Percentiles rank a stretch among this genome's conserved stretches.
Conservation (phyloP, 2,888 invertebrate genomes). For the Peribatodes rhomboidaria region DNA sequence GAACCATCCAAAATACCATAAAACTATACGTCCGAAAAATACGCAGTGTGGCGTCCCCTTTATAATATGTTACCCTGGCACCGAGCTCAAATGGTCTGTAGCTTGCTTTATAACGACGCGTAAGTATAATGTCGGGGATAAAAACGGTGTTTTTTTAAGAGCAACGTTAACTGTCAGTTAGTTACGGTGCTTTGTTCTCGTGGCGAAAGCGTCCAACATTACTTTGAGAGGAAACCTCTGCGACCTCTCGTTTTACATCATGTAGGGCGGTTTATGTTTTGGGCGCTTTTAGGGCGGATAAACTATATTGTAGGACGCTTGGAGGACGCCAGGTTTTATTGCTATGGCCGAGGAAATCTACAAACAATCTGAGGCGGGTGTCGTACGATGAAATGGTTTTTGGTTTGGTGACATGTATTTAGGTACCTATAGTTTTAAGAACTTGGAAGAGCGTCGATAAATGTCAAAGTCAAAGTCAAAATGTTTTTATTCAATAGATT, state of each 20-base stretch:
- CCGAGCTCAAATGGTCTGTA: constrained; percentile 68
- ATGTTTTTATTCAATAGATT: too few relatives aligned
- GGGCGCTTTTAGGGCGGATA: constrained; percentile 29
- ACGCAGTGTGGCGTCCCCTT: constrained; percentile 53
- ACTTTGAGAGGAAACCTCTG: constrained; percentile 32
- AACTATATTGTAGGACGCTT: constrained; percentile 18
- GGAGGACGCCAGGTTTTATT: constrained; percentile 13
- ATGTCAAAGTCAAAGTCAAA: too few relatives aligned
- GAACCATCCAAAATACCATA: not conserved
- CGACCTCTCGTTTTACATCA: constrained; percentile 36
- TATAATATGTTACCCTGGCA: constrained; percentile 66
- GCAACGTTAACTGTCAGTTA: constrained; percentile 55
- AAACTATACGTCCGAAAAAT: constrained; percentile 23
- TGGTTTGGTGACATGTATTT: not conserved
- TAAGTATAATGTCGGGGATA: constrained; percentile 58
- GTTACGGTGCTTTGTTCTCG: constrained; percentile 48
- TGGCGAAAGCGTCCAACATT: constrained; percentile 37
- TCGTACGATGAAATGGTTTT: not conserved
- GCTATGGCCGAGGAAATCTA: constrained; percentile 17
- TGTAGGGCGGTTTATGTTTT: constrained; percentile 32
- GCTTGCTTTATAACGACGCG: constrained; percentile 67
- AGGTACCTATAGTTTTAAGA: not conserved
- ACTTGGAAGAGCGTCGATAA: not conserved
- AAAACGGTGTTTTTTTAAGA: constrained; percentile 58
- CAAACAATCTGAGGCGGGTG: constrained; percentile 1